These are phyloP conservation scores for Clivina fossor DNA, from an alignment of 2,888 invertebrate genomes.

Conservation along the genomic window DNA sequence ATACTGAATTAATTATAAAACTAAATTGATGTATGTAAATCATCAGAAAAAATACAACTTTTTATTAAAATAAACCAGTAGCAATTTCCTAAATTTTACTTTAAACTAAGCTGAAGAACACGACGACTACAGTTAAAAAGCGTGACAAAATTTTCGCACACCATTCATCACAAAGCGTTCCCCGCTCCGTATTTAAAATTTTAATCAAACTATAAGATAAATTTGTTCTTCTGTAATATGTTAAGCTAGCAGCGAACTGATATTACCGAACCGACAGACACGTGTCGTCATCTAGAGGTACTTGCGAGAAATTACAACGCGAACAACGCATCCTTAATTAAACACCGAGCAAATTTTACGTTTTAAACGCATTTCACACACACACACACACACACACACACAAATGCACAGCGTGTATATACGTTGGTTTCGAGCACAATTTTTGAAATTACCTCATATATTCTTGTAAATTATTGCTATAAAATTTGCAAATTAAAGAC, in stretches of 20 bases:
- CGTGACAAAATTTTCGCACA: conserved; percentile 11
- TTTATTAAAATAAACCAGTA: too few relatives aligned
- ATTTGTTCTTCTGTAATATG: conserved; percentile 12
- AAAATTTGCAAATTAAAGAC: too few relatives aligned
- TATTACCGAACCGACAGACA: neutral
- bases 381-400: too few relatives aligned
- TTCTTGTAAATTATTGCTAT: neutral
- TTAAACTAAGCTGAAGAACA: too few relatives aligned
- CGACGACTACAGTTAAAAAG: too few relatives aligned
- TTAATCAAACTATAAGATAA: conserved; percentile 16
- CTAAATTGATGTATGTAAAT: too few relatives aligned
- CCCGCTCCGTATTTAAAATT: conserved; percentile 2
- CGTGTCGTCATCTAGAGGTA: conserved; percentile 7
- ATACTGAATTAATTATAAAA: too few relatives aligned
- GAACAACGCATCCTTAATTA: conserved; percentile 13
- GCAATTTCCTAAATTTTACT: too few relatives aligned
- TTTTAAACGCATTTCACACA: neutral
- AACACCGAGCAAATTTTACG: conserved; percentile 10
- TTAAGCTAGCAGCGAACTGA: too few relatives aligned
- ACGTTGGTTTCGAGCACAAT: too few relatives aligned
- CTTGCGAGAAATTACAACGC: conserved; percentile 1
- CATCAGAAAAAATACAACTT: too few relatives aligned
- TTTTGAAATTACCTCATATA: neutral
- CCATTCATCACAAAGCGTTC: neutral
- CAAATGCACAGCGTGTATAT: too few relatives aligned